Evolutionary conservation across 1,140 invertebrate species (phyloP).

Genomic region (Tetranychus cinnabarinus): DNA sequence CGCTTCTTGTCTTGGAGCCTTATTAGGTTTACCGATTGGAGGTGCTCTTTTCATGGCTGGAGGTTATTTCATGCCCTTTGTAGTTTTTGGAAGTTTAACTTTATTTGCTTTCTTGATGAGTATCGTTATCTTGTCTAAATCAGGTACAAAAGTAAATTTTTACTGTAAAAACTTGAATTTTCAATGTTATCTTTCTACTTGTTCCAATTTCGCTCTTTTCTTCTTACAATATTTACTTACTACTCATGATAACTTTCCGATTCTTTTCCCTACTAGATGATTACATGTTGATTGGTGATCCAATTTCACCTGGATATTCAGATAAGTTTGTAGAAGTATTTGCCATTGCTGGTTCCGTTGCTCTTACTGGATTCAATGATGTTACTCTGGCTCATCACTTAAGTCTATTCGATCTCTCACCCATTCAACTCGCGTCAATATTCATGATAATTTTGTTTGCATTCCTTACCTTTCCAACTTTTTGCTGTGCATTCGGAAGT

Average conservation of each 20-base stretch:
- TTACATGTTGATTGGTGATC: not conserved
- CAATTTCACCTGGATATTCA: slow-evolving; percentile 6
- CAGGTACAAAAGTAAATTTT: not conserved
- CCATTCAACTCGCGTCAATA: slow-evolving; percentile 50
- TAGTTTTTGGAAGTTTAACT: slow-evolving; percentile 46
- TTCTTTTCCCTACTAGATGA: not conserved
- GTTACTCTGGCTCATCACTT: slow-evolving; percentile 20
- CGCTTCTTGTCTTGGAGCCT: slow-evolving; percentile 13
- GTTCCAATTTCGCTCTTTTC: too few species aligned
- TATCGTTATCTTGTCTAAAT: slow-evolving; percentile 36
- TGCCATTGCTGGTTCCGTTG: slow-evolving; percentile 10
- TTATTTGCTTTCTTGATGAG: slow-evolving; percentile 48
- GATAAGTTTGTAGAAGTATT: slow-evolving; percentile 10
- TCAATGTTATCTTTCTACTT: too few species aligned
- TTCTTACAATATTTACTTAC: slow-evolving; percentile 22
- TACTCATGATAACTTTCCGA: not conserved
- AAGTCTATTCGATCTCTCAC: slow-evolving; percentile 25
- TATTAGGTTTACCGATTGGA: slow-evolving; percentile 15
- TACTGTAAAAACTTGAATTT: slow-evolving; percentile 20
- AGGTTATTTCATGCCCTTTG: slow-evolving; percentile 65
- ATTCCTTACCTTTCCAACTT: slow-evolving; percentile 52
- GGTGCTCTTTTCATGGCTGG: slow-evolving; percentile 20
- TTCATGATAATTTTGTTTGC: slow-evolving; percentile 65
- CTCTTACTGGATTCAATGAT: slow-evolving; percentile 20
- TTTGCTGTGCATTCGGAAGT: slow-evolving; percentile 56